A percentile compares a stretch with the other conserved stretches of the same genome.
Evolutionary conservation across 2,113 vertebrate species (phyloP).

Genomic region (Copsychus sechellarum): DNA sequence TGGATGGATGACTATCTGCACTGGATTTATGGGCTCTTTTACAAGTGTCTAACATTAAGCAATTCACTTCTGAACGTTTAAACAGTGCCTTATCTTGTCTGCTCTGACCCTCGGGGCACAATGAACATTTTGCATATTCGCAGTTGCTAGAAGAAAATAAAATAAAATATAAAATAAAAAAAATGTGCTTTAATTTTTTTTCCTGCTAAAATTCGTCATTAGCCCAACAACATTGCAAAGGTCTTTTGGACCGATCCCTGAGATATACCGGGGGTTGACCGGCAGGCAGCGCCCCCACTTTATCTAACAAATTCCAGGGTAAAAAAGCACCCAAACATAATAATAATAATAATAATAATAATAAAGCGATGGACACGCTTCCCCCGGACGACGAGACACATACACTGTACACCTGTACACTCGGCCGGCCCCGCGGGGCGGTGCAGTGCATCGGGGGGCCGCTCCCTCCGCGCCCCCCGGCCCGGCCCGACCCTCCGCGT

Average conservation of each 20-base stretch:
- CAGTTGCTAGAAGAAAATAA: background rate
- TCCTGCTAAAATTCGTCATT: background rate
- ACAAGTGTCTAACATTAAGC: conserved; percentile 40
- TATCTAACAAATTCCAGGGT: conserved; percentile 22
- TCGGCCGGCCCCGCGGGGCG: background rate
- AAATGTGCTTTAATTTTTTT: conserved; percentile 37
- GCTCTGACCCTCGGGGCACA: background rate
- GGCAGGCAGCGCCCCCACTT: background rate
- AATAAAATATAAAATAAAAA: conserved; percentile 22
- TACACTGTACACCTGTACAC: conserved; percentile 64
- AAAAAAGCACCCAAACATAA: background rate
- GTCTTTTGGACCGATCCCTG: conserved; percentile 51
- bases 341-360: conserved; percentile 52
- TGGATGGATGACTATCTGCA: background rate
- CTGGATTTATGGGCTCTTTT: conserved; percentile 29
- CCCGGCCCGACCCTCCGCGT: background rate
- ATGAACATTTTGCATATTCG: background rate
- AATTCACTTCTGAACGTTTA: conserved; percentile 39
- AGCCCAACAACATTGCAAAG: conserved; percentile 28
- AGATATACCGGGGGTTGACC: conserved; percentile 5
- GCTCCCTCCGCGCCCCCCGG: background rate
- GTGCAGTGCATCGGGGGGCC: background rate
- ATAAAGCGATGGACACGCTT: conserved; percentile 9
- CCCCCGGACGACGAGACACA: conserved; percentile 12
- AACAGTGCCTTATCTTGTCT: conserved; percentile 12